Base-by-base conservation (phyloP, 1,140 invertebrate species). In the Gonatopus flavifemur region DNA sequence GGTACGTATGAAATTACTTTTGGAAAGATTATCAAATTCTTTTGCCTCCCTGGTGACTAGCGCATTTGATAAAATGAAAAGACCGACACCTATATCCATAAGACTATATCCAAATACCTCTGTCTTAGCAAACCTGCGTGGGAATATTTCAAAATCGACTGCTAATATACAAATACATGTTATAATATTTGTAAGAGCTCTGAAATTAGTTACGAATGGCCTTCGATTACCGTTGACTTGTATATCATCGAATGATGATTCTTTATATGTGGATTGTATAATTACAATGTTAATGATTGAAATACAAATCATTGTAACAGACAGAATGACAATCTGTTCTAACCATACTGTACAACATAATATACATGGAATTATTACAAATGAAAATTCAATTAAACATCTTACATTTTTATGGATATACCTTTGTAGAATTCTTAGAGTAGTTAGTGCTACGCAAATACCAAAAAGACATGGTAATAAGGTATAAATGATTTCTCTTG, bases 61-160 rank as follows among this genome's bases (percentile, higher is more conserved):
- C 1, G 88, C 93, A 84, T 94, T 94, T 7, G 88, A 80, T n/a
- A 93, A 79, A 12, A 97, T 80, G 81, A 92, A 98, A 24, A 91
- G 69, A 0, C 93, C 95, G 10, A 98, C 95, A 18, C 96, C 96
- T 30, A 88, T 82, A 69, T 98, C 96, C 96, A 98, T 98, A 13
- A 96, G 70, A 66, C 93, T 88, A 59, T 87, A 91, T 1, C 96
- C 96, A 80, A 82, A 94, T 1, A 69, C 83, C 69, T 91, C 87
- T 8, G 91, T 94, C 78, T 98, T 98, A 0, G 87, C 88, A 72
- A 92, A 89, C 49, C 84, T 78, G 31, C 87, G 74, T 1, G 95
- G 94, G 77, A 94, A 98, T 24, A 89, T 77, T 16, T 76, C 77
- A 76, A 98, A 98, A 79, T 98, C 96, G 1, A 98, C 93, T 13